Percentiles rank a stretch among this genome's conserved stretches.
These are phyloP conservation scores for Lordiphosa fenestrarum DNA, from an alignment of 2,888 invertebrate species.

Conservation along the genomic window DNA sequence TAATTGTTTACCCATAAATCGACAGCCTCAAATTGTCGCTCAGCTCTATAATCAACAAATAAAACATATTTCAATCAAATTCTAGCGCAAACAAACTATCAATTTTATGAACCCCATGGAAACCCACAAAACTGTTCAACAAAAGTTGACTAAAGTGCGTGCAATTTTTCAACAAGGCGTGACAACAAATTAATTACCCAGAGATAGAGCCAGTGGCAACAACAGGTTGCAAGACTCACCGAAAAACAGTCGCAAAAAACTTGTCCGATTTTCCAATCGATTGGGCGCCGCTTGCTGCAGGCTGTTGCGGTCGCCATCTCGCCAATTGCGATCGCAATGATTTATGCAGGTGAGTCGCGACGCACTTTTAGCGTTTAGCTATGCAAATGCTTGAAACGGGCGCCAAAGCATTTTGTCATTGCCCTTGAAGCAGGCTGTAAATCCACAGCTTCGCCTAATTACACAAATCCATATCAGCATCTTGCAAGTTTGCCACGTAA, in stretches of 20 bases:
- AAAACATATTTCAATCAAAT: slow-evolving; percentile 44
- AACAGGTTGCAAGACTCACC: slow-evolving; percentile 24
- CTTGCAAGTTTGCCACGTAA: slow-evolving; percentile 30
- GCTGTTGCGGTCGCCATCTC: slow-evolving; percentile 5
- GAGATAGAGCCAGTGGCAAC: slow-evolving; percentile 21
- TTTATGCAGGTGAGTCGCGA: slow-evolving; percentile 68
- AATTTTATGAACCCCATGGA: slow-evolving; percentile 19
- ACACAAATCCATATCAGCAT: slow-evolving; percentile 38
- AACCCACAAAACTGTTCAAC: slow-evolving; percentile 16
- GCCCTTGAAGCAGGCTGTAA: slow-evolving; percentile 39
- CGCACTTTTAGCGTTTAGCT: slow-evolving; percentile 47
- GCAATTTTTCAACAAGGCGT: slow-evolving; percentile 49
- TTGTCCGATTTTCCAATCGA: slow-evolving; percentile 66
- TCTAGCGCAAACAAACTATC: slow-evolving; percentile 48
- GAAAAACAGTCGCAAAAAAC: slow-evolving; percentile 42
- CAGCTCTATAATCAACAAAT: slow-evolving; percentile 40
- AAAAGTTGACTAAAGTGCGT: slow-evolving; percentile 40
- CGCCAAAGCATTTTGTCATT: slow-evolving; percentile 35
- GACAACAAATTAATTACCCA: slow-evolving; percentile 47
- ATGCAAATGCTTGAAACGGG: slow-evolving; percentile 49
- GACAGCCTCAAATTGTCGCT: slow-evolving; percentile 14
- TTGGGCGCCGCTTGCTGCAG: slow-evolving; percentile 45
- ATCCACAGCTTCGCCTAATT: slow-evolving; percentile 50
- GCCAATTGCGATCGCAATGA: slow-evolving; percentile 49
- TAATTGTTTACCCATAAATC: slow-evolving; percentile 44